Evolutionary conservation across 2,797 vertebrate species (phyloP).

Genomic region (Orestias chungarensis): DNA sequence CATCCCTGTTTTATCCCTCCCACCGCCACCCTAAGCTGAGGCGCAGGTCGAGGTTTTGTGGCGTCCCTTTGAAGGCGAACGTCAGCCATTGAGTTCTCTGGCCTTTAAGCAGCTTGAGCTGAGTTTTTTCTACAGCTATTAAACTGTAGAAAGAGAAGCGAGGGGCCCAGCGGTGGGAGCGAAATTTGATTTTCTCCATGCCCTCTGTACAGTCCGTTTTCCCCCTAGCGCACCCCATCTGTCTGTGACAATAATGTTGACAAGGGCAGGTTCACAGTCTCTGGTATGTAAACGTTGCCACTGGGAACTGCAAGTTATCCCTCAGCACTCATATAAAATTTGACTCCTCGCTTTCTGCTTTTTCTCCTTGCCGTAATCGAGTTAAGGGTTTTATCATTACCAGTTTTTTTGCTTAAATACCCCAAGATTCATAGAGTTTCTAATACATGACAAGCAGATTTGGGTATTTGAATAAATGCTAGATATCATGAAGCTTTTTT

Average conservation of each 20-base stretch:
- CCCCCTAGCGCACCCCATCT: slow-evolving; percentile 62
- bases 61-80: slow-evolving; percentile 63
- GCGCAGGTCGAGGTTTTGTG: slow-evolving; percentile 60
- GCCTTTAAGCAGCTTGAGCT: slow-evolving; percentile 66
- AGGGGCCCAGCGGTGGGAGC: slow-evolving; percentile 64
- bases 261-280: slow-evolving; percentile 57
- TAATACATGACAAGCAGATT: neutral
- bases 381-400: neutral
- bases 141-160: slow-evolving; percentile 60
- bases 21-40: slow-evolving; percentile 51
- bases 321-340: slow-evolving; percentile 20
- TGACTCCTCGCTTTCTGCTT: slow-evolving; percentile 9
- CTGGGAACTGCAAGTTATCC: slow-evolving; percentile 38
- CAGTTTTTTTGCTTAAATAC: neutral
- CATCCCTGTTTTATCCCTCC: slow-evolving; percentile 52
- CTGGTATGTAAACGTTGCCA: slow-evolving; percentile 65
- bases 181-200: slow-evolving; percentile 50
- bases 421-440: neutral
- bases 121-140: slow-evolving; percentile 70
- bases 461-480: no score
- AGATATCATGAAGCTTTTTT: no score
- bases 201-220: slow-evolving; percentile 49
- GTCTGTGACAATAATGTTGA: slow-evolving; percentile 69
- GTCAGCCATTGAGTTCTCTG: slow-evolving; percentile 57
- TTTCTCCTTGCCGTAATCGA: neutral